Evolutionary conservation across 2,113 vertebrate genomes (phyloP).

Genomic region (Ovis canadensis): DNA sequence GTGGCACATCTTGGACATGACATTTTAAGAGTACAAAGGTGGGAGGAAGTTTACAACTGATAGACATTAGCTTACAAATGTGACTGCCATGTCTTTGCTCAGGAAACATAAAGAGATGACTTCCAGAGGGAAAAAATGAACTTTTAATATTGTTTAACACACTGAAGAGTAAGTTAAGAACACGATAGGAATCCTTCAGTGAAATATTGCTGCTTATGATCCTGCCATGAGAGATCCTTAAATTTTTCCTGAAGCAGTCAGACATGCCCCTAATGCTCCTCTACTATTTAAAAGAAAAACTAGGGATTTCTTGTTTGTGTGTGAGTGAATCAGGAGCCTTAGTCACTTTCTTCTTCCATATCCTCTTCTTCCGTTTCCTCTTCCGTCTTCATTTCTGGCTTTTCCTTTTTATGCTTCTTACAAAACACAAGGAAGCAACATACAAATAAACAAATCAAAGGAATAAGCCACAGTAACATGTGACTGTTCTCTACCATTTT

Average conservation of each 20-base stretch:
- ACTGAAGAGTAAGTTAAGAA: neutral
- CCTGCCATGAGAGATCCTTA: neutral
- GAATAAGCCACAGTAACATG: neutral
- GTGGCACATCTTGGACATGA: neutral
- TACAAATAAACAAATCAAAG: neutral
- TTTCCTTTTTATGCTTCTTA: neutral
- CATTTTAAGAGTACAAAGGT: neutral
- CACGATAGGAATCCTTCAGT: neutral
- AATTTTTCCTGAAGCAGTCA: neutral
- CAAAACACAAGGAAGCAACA: neutral
- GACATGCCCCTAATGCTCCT: neutral
- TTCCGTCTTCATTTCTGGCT: neutral
- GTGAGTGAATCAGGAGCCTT: neutral
- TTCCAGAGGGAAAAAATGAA: neutral
- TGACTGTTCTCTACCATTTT: fast-evolving
- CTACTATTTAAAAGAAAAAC: neutral
- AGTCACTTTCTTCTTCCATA: neutral
- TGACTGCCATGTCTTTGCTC: neutral
- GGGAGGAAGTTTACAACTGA: neutral
- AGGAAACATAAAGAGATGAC: neutral
- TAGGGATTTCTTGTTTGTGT: neutral
- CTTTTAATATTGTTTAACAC: constrained; percentile 26
- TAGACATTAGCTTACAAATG: neutral
- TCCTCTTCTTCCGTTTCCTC: too few species aligned
- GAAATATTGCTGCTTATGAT: neutral